Evolutionary conservation across 2,888 invertebrate genomes (phyloP).

Genomic region (Punctoribates punctum): DNA sequence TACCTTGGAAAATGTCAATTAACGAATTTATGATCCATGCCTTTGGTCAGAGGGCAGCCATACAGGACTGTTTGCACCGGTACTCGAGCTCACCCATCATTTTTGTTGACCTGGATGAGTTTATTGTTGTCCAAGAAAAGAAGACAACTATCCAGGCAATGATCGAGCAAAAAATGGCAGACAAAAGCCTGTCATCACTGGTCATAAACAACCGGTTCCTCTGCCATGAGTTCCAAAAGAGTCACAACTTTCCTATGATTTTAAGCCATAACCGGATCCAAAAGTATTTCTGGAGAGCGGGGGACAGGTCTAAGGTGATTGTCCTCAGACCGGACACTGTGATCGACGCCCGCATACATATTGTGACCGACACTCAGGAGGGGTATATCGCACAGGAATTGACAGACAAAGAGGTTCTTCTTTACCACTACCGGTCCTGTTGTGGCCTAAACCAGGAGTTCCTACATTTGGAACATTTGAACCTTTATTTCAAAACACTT

Average conservation of each 20-base stretch:
- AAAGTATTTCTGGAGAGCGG: not conserved
- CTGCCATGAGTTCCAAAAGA: not conserved
- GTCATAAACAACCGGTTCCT: not conserved
- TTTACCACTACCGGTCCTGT: constrained; percentile 3
- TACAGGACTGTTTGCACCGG: not conserved
- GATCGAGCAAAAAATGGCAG: not conserved
- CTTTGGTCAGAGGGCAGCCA: not conserved
- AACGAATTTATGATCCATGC: not conserved
- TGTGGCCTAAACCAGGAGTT: not conserved
- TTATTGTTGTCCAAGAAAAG: not conserved
- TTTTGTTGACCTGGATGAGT: constrained; percentile 14
- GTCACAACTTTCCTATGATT: not conserved
- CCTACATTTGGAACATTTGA: not conserved
- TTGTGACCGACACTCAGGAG: not conserved
- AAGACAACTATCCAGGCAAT: not conserved
- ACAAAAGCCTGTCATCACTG: not conserved
- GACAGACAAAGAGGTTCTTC: not conserved
- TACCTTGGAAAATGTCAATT: not conserved
- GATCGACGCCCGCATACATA: not conserved
- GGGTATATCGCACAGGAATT: not conserved
- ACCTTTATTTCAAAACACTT: not conserved
- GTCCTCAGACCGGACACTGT: not conserved
- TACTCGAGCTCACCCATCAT: not conserved
- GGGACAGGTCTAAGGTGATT: constrained; percentile 7
- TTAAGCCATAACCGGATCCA: not conserved